Conservation (phyloP, 2,888 invertebrate genomes). For the Heliconius charithonia region DNA sequence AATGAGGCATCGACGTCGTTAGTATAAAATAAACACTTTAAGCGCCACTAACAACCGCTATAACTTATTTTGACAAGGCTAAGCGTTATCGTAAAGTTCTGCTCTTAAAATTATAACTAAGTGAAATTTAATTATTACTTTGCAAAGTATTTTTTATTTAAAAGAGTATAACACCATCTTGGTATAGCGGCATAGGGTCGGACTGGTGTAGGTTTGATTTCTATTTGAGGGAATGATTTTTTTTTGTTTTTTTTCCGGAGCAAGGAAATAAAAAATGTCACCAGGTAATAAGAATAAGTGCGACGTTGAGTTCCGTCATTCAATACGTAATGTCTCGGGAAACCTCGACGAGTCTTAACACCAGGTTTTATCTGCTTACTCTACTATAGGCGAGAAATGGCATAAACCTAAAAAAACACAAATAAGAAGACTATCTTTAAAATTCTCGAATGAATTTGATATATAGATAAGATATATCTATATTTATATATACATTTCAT, state of each 20-base stretch:
- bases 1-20: conserved; percentile 9
- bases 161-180: background rate
- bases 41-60: conserved; percentile 3
- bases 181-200: background rate
- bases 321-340: background rate
- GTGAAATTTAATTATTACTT: conserved; percentile 7
- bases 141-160: no score
- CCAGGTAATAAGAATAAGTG: no score
- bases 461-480: background rate
- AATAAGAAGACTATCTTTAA: no score
- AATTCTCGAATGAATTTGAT: background rate
- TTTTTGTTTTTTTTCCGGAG: no score
- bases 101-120: background rate
- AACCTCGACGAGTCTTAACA: background rate
- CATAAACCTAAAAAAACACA: background rate
- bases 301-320: background rate
- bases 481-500: background rate
- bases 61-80: conserved; percentile 17
- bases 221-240: background rate
- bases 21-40: conserved; percentile 19
- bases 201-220: background rate
- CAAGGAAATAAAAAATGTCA: no score
- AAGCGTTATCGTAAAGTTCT: background rate
- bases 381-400: background rate
- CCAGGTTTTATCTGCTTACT: background rate